Percentiles rank a stretch among this genome's conserved stretches.
phyloP scores from a whole-genome alignment of 2,888 invertebrate genomes.

The Perizoma affinitatum region DNA sequence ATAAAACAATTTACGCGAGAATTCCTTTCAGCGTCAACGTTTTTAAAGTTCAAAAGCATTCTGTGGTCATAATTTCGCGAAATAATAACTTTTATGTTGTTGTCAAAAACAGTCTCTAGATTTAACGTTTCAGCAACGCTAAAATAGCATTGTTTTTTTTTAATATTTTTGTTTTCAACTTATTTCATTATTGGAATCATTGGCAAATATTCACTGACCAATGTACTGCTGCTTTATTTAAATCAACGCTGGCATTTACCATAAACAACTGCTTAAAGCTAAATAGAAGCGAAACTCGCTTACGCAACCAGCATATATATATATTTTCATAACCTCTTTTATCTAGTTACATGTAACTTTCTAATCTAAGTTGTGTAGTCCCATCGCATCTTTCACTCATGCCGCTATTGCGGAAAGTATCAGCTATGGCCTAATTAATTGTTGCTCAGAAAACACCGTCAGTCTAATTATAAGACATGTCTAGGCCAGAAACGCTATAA shows the following conservation, averaged over 20 bases:
- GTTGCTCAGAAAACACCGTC: conserved; percentile 61
- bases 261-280: not conserved
- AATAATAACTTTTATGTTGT: conserved; percentile 24
- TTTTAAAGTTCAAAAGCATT: conserved; percentile 36
- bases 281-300: not conserved
- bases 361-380: conserved; percentile 60
- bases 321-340: conserved; percentile 12
- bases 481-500: not conserved
- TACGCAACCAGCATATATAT: not conserved
- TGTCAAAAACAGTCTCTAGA: conserved; percentile 12
- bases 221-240: no score
- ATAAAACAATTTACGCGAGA: conserved; percentile 41
- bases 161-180: no score
- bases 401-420: conserved; percentile 54
- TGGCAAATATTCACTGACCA: no score
- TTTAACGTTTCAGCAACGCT: not conserved
- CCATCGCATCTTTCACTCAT: conserved; percentile 58
- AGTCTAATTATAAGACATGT: conserved; percentile 63
- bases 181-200: no score
- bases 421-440: conserved; percentile 70
- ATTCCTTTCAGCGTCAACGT: conserved; percentile 30
- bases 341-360: conserved; percentile 42
- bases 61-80: conserved; percentile 25
- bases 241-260: no score
- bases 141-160: no score